These are phyloP conservation scores for Ptilonorhynchus violaceus DNA, from an alignment of 2,113 vertebrate genomes.

Conservation along the genomic window DNA sequence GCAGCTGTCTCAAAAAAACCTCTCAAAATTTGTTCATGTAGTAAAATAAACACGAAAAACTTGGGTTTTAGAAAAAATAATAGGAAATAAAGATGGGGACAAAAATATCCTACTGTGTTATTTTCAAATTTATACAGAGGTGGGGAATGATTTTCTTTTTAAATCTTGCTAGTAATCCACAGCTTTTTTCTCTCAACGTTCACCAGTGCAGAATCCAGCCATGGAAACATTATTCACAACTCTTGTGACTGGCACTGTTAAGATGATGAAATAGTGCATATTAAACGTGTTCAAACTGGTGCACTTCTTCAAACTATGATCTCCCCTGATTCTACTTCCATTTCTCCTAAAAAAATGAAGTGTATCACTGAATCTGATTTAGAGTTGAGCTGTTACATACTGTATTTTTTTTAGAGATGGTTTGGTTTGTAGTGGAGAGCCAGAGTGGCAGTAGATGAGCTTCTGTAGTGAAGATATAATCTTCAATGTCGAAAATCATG, in stretches of 20 bases:
- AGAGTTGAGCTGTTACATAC: conserved; percentile 56
- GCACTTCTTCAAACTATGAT: background rate
- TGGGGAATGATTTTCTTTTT: background rate
- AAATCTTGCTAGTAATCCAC: background rate
- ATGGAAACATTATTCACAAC: background rate
- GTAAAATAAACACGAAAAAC: background rate
- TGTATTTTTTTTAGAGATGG: conserved; percentile 72
- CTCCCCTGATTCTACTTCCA: background rate
- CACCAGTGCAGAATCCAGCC: background rate
- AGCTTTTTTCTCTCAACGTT: background rate
- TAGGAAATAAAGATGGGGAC: background rate
- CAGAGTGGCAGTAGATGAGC: conserved; percentile 96
- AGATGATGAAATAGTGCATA: background rate
- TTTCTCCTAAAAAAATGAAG: background rate
- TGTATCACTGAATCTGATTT: background rate
- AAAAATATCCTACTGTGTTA: background rate
- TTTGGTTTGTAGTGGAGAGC: conserved; percentile 86
- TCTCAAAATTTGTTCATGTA: background rate
- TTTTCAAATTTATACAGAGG: background rate
- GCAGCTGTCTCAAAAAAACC: background rate
- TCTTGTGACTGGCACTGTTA: background rate
- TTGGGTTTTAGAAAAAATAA: background rate
- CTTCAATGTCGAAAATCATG: conserved; percentile 93
- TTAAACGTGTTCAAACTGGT: background rate
- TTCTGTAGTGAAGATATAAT: conserved; percentile 98